Evolutionary conservation across 2,797 vertebrate species (phyloP), one percentile per base, ranked within the genome.

Genomic region (Chiroxiphia lanceolata): DNA sequence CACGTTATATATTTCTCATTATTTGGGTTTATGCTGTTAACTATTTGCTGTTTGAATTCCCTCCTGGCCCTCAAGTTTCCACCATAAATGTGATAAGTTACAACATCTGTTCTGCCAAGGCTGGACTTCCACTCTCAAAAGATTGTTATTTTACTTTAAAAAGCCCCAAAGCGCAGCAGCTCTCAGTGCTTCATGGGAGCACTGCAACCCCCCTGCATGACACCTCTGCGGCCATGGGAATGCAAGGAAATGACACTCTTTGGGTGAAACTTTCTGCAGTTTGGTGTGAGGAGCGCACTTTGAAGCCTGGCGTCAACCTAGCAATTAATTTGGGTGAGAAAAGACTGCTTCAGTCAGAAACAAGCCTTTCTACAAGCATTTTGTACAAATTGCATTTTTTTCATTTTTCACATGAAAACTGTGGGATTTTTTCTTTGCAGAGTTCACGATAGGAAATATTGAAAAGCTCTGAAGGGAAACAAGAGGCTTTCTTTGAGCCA

Each of bases 1-100:
- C 93, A 93, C 13, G 0, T 84, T 90, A 95, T 93, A 89, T 68
- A 95, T 93, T 94, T 95, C 96, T 96, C 29, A 1, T 97, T 95
- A 95, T 94, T 95, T 90, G 86, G 48, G 60, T 95, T 95, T 95
- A 64, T 48, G 60, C 88, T 83, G 60, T 93, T 96, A 96, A 95
- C 89, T 93, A 74, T 95, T 97, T 92, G 89, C 86, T 85, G 23
- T 94, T 97, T 92, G 86, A 97, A 95, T 94, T 96, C 95, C 95
- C 95, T 84, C 80, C 53, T 20, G 93, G 94, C 78, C 96, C 90
- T 95, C 93, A 92, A 93, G 87, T 95, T 96, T 97, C 96, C 93
- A 95, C 71, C 89, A 94, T 95, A 95, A 96, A 97, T 92, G 89
- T 59, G 92, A 77, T 96, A 96, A 96, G 89, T 96, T 95, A 95